Conservation (phyloP, 2,113 vertebrate genomes). For the Pavo muticus region DNA sequence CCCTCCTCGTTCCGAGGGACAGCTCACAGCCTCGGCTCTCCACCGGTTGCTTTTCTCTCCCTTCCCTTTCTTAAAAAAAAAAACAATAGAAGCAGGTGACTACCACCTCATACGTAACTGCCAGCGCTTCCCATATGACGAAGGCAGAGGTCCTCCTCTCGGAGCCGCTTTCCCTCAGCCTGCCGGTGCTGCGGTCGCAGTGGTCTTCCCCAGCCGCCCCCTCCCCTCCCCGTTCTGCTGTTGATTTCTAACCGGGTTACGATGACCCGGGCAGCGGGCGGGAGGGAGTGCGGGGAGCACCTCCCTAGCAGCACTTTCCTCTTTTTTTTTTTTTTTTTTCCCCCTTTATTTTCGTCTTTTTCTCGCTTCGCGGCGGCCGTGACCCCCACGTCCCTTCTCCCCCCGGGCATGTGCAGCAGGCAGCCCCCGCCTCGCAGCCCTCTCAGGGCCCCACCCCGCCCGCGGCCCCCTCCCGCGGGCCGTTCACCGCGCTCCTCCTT, state of each 20-base stretch:
- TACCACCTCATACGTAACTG: neutral
- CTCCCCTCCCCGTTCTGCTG: too few species aligned
- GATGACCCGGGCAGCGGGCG: too few species aligned
- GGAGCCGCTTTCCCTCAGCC: neutral
- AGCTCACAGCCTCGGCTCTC: neutral
- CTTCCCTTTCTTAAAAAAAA: rapidly evolving
- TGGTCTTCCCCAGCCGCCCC: neutral
- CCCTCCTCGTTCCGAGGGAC: neutral
- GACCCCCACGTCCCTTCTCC: too few species aligned
- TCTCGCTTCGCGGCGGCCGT: too few species aligned
- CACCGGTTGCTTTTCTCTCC: neutral
- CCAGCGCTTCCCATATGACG: neutral
- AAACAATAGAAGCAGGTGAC: neutral
- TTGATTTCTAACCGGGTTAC: too few species aligned
- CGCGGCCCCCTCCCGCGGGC: neutral
- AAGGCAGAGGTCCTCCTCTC: neutral
- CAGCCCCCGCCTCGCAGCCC: neutral
- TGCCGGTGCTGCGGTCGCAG: neutral
- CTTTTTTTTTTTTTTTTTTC: too few species aligned
- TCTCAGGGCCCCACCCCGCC: neutral
- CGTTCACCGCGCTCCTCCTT: neutral
- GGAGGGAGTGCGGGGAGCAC: too few species aligned
- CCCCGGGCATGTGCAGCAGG: neutral
- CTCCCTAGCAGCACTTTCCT: too few species aligned
- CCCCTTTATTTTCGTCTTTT: too few species aligned